A percentile compares a stretch with the other conserved stretches of the same genome.
Evolutionary conservation across 2,797 vertebrate species (phyloP).

Genomic region (Poliocrania exsul): DNA sequence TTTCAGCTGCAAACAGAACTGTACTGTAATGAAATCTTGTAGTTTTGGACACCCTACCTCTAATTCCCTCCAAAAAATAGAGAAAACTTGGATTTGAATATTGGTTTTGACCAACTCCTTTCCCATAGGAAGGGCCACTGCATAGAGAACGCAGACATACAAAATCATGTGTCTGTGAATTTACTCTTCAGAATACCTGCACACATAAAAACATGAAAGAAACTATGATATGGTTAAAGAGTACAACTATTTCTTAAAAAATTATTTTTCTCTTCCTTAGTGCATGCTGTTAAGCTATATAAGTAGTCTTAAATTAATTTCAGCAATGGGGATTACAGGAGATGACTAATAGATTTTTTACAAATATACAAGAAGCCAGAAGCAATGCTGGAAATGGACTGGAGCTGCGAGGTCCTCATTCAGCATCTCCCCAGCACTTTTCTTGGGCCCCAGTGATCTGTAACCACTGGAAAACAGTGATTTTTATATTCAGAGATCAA

Average conservation of each 20-base stretch:
- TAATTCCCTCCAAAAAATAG: not conserved
- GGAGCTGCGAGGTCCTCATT: not conserved
- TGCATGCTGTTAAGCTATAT: not conserved
- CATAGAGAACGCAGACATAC: not conserved
- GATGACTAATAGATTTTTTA: not conserved
- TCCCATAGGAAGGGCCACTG: not conserved
- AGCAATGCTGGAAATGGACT: not conserved
- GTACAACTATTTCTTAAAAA: not conserved
- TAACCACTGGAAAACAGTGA: not conserved
- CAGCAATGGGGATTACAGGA: not conserved
- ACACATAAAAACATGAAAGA: not conserved
- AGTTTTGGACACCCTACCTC: not conserved
- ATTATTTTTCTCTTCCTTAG: not conserved
- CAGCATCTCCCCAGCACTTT: not conserved
- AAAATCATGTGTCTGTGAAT: not conserved
- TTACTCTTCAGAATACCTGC: not conserved
- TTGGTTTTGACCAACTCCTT: not conserved
- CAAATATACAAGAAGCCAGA: not conserved
- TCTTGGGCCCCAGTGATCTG: not conserved
- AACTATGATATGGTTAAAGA: not conserved
- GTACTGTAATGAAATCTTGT: not conserved
- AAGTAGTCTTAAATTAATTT: not conserved
- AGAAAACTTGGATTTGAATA: not conserved
- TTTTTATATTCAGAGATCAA: slow-evolving; percentile 47
- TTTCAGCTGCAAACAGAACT: slow-evolving; percentile 41